phyloP scores from a whole-genome alignment of 2,888 invertebrate species.

The Gymnosoma rotundatum region DNA sequence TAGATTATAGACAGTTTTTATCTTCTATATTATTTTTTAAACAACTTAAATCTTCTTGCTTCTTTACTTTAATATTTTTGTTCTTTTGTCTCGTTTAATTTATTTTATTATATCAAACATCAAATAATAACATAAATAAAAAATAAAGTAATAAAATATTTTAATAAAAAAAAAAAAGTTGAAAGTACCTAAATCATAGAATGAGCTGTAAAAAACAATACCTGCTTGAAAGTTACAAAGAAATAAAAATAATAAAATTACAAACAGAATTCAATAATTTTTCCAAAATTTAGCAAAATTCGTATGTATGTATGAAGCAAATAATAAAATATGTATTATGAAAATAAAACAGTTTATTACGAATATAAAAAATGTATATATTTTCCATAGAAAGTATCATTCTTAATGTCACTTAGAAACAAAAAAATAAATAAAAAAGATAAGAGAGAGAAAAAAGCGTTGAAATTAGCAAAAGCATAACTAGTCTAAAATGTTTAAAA shows the following conservation, averaged over 20 bases:
- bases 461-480: too few species aligned
- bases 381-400: conserved; percentile 59
- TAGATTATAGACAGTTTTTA: too few species aligned
- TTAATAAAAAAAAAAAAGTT: conserved; percentile 73
- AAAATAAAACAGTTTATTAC: conserved; percentile 10
- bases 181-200: conserved; percentile 80
- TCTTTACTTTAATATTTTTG: neutral
- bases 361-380: neutral
- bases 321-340: neutral
- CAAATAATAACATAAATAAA: neutral
- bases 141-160: conserved; percentile 37
- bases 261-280: conserved; percentile 8
- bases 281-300: conserved; percentile 36
- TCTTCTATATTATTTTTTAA: too few species aligned
- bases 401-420: conserved; percentile 50
- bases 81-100: neutral
- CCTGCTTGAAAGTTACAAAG: conserved; percentile 79
- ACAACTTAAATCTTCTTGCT: too few species aligned
- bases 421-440: conserved; percentile 15
- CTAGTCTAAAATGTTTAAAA: conserved; percentile 28
- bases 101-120: neutral
- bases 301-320: conserved; percentile 13
- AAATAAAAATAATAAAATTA: conserved; percentile 59
- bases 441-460: neutral
- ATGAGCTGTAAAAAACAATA: conserved; percentile 82